Percentiles rank a stretch among this genome's conserved stretches.
Evolutionary conservation across 2,888 invertebrate species (phyloP).

Genomic region (Nyleta sp.): DNA sequence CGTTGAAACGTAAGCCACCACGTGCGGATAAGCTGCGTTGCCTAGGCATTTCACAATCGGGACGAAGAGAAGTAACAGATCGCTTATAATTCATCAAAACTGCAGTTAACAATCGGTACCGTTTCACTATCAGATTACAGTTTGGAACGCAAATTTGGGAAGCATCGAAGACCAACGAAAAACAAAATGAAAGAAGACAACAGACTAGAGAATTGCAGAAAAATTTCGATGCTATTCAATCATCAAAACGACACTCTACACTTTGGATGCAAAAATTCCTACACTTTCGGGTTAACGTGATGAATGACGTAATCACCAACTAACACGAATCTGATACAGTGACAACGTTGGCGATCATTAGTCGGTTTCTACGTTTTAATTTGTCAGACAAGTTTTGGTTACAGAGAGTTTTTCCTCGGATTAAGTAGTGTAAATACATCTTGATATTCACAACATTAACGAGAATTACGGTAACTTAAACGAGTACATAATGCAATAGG

Average conservation of each 20-base stretch:
- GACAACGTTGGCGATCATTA: conserved; percentile 75
- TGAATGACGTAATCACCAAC: conserved; percentile 52
- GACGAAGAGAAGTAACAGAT: conserved; percentile 77
- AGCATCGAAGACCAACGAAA: neutral
- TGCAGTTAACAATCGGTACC: conserved; percentile 76
- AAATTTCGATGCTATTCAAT: conserved; percentile 7
- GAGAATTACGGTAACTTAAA: conserved; percentile 79
- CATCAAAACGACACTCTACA: conserved; percentile 40
- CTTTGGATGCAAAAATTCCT: conserved; percentile 45
- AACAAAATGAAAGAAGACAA: neutral
- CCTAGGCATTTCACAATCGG: conserved; percentile 77
- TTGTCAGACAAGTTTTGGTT: conserved; percentile 68
- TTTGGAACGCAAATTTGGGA: conserved; percentile 12
- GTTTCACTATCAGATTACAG: conserved; percentile 70
- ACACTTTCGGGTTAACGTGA: conserved; percentile 59
- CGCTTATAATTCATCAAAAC: conserved; percentile 81
- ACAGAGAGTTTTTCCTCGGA: conserved; percentile 78
- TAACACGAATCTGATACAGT: conserved; percentile 67
- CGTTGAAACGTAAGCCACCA: conserved; percentile 71
- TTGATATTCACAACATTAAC: conserved; percentile 79
- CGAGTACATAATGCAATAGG: conserved; percentile 80
- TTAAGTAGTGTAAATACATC: conserved; percentile 82
- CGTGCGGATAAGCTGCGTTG: conserved; percentile 72
- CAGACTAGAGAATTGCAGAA: no score
- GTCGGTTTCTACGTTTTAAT: conserved; percentile 72